A percentile compares a stretch with the other conserved stretches of the same genome.
Conservation (phyloP, 2,113 vertebrate species). For the Trogon melanurus region DNA sequence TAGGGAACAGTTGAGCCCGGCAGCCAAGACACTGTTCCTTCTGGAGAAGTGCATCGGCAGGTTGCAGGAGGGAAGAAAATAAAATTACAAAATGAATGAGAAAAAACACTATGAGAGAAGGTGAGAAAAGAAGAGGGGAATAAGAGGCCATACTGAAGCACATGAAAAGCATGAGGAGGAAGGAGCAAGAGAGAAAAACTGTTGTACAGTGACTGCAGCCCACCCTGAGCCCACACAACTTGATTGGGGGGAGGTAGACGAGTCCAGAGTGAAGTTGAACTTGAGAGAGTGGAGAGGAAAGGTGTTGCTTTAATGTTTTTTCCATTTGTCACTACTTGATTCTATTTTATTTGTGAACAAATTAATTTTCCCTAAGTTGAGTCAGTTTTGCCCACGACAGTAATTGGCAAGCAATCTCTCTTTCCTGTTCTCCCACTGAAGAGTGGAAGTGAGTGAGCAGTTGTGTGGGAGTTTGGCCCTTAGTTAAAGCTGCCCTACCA, state of each 20-base stretch:
- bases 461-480: neutral
- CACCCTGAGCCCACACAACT: rapidly evolving
- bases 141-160: neutral
- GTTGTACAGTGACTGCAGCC: neutral
- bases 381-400: neutral
- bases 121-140: neutral
- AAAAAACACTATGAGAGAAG: neutral
- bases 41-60: neutral
- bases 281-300: neutral
- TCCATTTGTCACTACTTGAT: neutral
- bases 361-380: neutral
- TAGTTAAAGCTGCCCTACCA: neutral
- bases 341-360: neutral
- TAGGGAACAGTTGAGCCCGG: neutral
- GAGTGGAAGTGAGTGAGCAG: neutral
- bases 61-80: neutral
- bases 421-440: neutral
- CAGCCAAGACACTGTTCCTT: rapidly evolving
- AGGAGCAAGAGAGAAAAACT: neutral
- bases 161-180: neutral
- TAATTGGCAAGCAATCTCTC: neutral
- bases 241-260: rapidly evolving
- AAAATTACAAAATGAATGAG: neutral
- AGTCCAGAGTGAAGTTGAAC: neutral
- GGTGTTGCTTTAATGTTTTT: neutral